phyloP scores from a whole-genome alignment of 2,113 vertebrate genomes.

The Micronycteris hirsuta region DNA sequence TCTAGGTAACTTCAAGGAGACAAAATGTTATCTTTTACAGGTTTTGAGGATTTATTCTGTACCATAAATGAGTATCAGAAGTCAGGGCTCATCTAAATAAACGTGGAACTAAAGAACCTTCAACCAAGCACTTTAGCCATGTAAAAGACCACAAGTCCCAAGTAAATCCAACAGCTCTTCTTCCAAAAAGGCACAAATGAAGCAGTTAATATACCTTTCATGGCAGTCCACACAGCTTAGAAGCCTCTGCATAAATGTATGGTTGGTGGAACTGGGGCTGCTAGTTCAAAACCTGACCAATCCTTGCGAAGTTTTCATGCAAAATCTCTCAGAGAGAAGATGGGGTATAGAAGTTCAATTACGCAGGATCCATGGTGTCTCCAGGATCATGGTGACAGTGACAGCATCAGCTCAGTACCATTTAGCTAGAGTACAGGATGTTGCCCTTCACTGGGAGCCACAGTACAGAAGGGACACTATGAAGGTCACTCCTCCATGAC shows the following conservation, averaged over 20 bases:
- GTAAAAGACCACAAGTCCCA: background rate
- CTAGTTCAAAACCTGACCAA: background rate
- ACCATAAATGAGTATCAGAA: background rate
- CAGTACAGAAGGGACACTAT: background rate
- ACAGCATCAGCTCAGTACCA: background rate
- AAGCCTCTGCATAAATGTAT: background rate
- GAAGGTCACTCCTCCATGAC: background rate
- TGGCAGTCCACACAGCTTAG: fast-evolving
- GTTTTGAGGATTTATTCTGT: background rate
- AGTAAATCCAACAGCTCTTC: background rate
- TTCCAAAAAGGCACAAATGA: background rate
- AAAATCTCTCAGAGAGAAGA: background rate
- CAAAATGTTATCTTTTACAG: background rate
- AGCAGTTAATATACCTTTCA: background rate
- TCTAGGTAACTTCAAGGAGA: background rate
- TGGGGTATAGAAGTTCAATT: background rate
- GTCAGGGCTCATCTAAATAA: background rate
- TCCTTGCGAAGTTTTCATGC: background rate
- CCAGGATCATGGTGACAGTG: background rate
- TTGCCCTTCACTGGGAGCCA: too few relatives aligned
- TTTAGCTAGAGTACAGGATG: background rate
- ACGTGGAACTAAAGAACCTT: background rate
- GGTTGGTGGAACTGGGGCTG: background rate
- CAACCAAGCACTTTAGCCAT: background rate
- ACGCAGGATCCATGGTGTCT: too few relatives aligned